phyloP scores from a whole-genome alignment of 92 coral and sea anemone genomes.

The Pocillopora grandis region DNA sequence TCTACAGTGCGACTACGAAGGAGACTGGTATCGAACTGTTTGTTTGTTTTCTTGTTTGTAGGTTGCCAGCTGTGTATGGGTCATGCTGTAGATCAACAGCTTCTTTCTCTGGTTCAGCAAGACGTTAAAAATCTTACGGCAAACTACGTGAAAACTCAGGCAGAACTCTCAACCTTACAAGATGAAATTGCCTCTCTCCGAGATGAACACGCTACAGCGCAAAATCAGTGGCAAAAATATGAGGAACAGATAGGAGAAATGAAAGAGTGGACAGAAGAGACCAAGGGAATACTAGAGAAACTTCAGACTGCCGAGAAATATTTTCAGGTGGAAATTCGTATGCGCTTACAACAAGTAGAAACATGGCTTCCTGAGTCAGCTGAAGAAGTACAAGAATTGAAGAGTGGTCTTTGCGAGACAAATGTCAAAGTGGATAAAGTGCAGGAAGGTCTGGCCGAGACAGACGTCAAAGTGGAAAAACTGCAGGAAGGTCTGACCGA shows the following conservation, averaged over 20 bases:
- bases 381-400: not conserved
- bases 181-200: not conserved
- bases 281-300: not conserved
- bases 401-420: too few relatives aligned
- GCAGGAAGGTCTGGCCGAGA: not conserved
- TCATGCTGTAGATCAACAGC: conserved; percentile 25
- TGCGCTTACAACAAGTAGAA: not conserved
- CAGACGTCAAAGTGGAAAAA: not conserved
- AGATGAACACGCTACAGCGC: conserved; percentile 1
- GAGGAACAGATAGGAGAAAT: not conserved
- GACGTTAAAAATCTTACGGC: conserved; percentile 9
- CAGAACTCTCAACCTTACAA: not conserved
- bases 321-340: not conserved
- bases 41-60: not conserved
- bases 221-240: not conserved
- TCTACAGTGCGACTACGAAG: not conserved
- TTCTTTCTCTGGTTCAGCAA: conserved; percentile 31
- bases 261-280: not conserved
- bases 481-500: not conserved
- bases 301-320: conserved; percentile 5
- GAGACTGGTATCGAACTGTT: not conserved
- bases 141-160: not conserved
- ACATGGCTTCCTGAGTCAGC: not conserved
- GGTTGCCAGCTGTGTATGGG: conserved; percentile 34
- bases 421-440: not conserved